These are phyloP conservation scores for Caranx ignobilis DNA, from an alignment of 2,113 vertebrate species.

Conservation along the genomic window DNA sequence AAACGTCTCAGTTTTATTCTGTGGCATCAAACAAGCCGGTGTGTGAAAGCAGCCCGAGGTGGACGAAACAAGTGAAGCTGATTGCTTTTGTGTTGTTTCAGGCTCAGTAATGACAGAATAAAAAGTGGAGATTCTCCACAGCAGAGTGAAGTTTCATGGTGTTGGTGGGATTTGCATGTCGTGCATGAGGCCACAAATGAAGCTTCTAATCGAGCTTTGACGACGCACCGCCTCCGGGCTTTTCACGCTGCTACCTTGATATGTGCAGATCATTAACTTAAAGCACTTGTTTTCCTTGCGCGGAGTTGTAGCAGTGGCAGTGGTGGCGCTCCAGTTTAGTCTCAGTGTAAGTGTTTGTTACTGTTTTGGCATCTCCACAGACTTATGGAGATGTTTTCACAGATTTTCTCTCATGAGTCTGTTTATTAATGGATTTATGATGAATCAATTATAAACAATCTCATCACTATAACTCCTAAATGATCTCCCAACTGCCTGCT, in stretches of 20 bases:
- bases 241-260: not conserved
- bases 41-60: not conserved
- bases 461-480: not conserved
- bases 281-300: not conserved
- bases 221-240: slow-evolving; percentile 1
- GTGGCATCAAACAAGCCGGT: not conserved
- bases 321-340: not conserved
- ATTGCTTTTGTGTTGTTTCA: slow-evolving; percentile 25
- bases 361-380: not conserved
- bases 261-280: slow-evolving; percentile 7
- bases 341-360: not conserved
- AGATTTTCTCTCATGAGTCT: not conserved
- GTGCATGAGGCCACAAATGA: slow-evolving; percentile 5
- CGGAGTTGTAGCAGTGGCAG: not conserved
- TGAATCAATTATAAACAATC: not conserved
- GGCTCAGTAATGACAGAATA: not conserved
- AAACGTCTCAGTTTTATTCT: not conserved
- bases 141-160: not conserved
- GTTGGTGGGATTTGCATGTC: not conserved
- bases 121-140: not conserved
- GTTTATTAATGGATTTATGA: not conserved
- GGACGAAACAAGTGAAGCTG: not conserved
- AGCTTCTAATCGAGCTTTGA: slow-evolving; percentile 16
- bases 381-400: not conserved
- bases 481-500: not conserved